A percentile compares a stretch with the other conserved stretches of the same genome.
Evolutionary conservation across 2,797 vertebrate species (phyloP).

Genomic region (Eutrigla gurnardus): DNA sequence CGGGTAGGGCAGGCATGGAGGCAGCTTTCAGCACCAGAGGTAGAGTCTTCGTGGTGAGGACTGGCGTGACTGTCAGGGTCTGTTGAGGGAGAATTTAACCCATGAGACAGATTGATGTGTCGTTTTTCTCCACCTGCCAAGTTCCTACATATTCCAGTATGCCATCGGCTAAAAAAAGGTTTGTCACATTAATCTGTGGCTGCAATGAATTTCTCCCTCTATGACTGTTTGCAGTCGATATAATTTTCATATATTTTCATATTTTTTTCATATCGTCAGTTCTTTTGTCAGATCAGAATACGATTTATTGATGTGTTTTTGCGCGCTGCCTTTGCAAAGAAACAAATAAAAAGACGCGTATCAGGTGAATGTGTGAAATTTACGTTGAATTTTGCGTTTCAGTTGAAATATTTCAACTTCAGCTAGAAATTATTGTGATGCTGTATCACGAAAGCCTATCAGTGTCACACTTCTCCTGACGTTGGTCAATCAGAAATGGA

Average conservation of each 20-base stretch:
- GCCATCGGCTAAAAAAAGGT: background rate
- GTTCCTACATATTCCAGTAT: background rate
- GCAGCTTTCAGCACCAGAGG: slow-evolving; percentile 99
- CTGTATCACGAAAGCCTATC: too few species aligned
- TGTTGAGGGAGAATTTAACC: slow-evolving; percentile 65
- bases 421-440: too few species aligned
- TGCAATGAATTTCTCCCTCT: background rate
- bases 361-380: too few species aligned
- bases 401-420: too few species aligned
- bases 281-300: too few species aligned
- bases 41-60: slow-evolving; percentile 98
- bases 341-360: too few species aligned
- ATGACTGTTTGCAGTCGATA: background rate
- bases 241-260: background rate
- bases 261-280: too few species aligned
- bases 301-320: too few species aligned
- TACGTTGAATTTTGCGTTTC: too few species aligned
- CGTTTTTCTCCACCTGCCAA: background rate
- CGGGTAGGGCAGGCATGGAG: slow-evolving; percentile 90
- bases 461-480: too few species aligned
- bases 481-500: too few species aligned
- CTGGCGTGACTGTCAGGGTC: slow-evolving; percentile 95
- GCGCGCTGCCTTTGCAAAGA: too few species aligned
- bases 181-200: background rate
- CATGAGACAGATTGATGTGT: background rate